Conservation (phyloP, 2,888 invertebrate species). For the Tipula vernalis region DNA sequence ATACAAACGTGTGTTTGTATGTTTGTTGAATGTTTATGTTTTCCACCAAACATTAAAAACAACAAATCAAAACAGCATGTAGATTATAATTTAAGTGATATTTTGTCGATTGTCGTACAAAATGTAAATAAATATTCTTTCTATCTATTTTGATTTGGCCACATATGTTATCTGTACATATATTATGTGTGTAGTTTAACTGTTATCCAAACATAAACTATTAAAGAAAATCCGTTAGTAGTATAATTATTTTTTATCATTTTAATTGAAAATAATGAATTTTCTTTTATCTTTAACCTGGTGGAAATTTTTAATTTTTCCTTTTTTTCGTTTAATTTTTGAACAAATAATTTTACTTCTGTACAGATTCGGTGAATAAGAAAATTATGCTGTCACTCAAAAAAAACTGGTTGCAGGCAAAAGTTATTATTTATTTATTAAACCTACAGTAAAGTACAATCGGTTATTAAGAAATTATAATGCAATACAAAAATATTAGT, state of each 20-base stretch:
- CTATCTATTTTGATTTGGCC: neutral
- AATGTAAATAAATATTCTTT: neutral
- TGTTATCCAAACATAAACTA: neutral
- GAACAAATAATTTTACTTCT: neutral
- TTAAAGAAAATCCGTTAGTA: neutral
- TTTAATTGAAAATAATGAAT: neutral
- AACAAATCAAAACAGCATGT: neutral
- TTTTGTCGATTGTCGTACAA: neutral
- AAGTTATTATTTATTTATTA: too few species aligned
- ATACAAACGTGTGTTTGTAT: neutral
- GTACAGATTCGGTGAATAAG: neutral
- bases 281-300: neutral
- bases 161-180: neutral
- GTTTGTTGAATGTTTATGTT: neutral
- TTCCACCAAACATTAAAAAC: neutral
- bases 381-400: neutral
- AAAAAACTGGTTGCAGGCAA: neutral
- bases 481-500: too few species aligned
- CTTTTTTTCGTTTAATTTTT: neutral
- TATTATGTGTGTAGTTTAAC: neutral
- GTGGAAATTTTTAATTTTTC: neutral
- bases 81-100: slow-evolving; percentile 4
- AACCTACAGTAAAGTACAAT: too few species aligned
- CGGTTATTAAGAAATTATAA: too few species aligned
- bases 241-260: neutral